A percentile compares a stretch with the other conserved stretches of the same genome.
Evolutionary conservation across 2,113 vertebrate species (phyloP).

Genomic region (Eurypyga helias): DNA sequence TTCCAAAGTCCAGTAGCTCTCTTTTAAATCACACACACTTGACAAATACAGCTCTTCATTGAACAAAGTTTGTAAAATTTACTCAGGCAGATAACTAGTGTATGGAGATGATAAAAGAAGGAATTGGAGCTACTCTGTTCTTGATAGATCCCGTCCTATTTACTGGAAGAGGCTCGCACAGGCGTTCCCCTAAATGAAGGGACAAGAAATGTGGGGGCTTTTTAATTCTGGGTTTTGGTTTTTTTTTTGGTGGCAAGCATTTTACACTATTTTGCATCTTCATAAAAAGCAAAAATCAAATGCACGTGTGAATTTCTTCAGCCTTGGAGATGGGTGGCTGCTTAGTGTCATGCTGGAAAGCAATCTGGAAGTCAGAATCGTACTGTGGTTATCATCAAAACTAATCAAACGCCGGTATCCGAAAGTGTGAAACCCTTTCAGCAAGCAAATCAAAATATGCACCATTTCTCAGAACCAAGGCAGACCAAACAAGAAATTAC

Average conservation of each 20-base stretch:
- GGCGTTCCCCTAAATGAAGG: background rate
- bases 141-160: background rate
- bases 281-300: conserved; percentile 25
- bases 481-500: conserved; percentile 55
- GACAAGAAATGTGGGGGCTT: background rate
- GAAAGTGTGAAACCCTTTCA: conserved; percentile 64
- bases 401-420: background rate
- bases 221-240: too few relatives aligned
- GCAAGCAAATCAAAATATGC: conserved; percentile 52
- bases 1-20: background rate
- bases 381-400: conserved; percentile 70
- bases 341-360: conserved; percentile 33
- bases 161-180: background rate
- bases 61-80: conserved; percentile 25
- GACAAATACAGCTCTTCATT: background rate
- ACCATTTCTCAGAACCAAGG: background rate
- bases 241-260: background rate
- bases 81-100: background rate
- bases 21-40: background rate
- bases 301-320: conserved; percentile 48
- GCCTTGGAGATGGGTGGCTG: conserved; percentile 54
- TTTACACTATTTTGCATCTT: background rate
- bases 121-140: background rate
- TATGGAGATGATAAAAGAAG: background rate
- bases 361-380: conserved; percentile 47